Base-by-base conservation (phyloP, 2,113 vertebrate species). In the Phoenicopterus ruber region DNA sequence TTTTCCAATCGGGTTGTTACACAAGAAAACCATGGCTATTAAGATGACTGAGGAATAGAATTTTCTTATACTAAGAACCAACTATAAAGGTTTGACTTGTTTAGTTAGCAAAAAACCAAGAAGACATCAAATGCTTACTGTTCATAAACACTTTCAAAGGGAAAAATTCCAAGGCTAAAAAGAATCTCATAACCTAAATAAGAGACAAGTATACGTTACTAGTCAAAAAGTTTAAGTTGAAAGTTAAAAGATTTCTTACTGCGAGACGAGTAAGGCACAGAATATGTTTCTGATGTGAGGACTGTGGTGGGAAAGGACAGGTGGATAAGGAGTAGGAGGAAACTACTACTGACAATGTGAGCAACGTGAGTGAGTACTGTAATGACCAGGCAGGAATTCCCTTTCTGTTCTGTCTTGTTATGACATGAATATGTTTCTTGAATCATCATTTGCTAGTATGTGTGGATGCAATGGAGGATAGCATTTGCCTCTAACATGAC, bases 161-260 rank as follows among this genome's bases (percentile, higher is more conserved):
- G 21, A 31, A 58, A 80, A 50, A 18, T 9, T 36, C 12, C 21
- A 57, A 62, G 32, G 7, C 11, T 58, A 76, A 69, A 71, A 38
- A 32, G 57, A 57, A 28, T 59, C 26, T 10, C 6, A 32, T 13
- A 62, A 57, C 15, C 15, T 52, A 40, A 65, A 12, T 42, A 49
- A 65, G 14, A 70, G 54, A 47, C 0, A 0, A 50, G 7, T 16
- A 31, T 44, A 34, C 7, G 50, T n/a, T 59, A 13, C 16, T 65
- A 84, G 26, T 18, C 11, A 59, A 80, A 46, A 63, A 90, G 50
- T 3, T 16, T 17, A 65, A 40, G 7, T 9, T 70, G 21, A 36
- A 59, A 58, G 7, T 47, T 42, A 29, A 52, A 74, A 44, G 10
- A 34, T 11, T 32, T 73, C 11, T 73, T 46, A 5, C n/a, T 58